Base-by-base conservation (phyloP, 2,888 invertebrate species). In the Calephelis perditalis region DNA sequence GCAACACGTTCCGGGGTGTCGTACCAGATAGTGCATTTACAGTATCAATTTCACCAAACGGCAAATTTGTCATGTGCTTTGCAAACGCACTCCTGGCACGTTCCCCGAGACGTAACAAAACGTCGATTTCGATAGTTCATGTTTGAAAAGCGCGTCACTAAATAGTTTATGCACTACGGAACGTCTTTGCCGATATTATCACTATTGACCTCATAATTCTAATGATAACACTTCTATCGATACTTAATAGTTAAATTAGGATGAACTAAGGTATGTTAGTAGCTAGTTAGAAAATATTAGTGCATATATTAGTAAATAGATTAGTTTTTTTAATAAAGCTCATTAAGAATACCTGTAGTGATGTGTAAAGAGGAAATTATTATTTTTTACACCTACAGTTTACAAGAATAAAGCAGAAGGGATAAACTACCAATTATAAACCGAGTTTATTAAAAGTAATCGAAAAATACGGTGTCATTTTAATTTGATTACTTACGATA, bases 1-100 rank as follows among this genome's bases (percentile, higher is more conserved):
- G 89, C 78, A 78, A 82, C 78, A 91, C 92, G 90, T 92, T 87
- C 92, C 93, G 94, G 96, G 94, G 95, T 97, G 97, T 96, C 97
- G 98, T 98, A 98, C 98, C 97, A 98, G 97, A 98, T 97, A 97
- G 98, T 98, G 98, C 98, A 98, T 98, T 98, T 98, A 98, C 98
- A 98, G 94, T 92, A 92, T 93, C 86, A 89, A 85, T 79, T 84
- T 86, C 88, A 89, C 87, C 71, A 76, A 76, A 84, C 83, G 80
- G 86, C 86, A 86, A 90, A 84, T 77, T 82, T 81, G 86, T 79
- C 77, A 79, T 80, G 89, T 85, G 89, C 91, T 92, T 92, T 97
- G 97, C 97, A 98, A 97, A 98, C 96, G 96, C 98, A 97, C 96
- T 94, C 95, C 98, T 98, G 98, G 97, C 96, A 98, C 97, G 97